Percentiles rank a stretch among this genome's conserved stretches.
Evolutionary conservation across 2,888 invertebrate species (phyloP).

Genomic region (Laspeyria flexula): DNA sequence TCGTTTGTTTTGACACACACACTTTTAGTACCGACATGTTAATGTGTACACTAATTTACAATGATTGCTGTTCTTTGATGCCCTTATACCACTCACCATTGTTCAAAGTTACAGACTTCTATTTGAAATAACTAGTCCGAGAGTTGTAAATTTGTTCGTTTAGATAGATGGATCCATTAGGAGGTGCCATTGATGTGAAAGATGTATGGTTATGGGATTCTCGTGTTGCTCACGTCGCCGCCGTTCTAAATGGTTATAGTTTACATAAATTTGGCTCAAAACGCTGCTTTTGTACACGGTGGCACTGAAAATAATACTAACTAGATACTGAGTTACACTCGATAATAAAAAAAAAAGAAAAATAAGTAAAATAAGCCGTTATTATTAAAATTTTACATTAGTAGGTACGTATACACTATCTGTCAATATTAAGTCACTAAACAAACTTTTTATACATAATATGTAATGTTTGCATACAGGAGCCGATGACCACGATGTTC

Average conservation of each 20-base stretch:
- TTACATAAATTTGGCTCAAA: neutral
- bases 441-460: no score
- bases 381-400: no score
- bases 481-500: slow-evolving; percentile 99
- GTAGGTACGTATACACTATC: no score
- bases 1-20: slow-evolving; percentile 58
- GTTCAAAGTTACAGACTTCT: slow-evolving; percentile 35
- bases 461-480: no score
- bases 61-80: slow-evolving; percentile 52
- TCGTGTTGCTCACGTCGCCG: slow-evolving; percentile 6
- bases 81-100: slow-evolving; percentile 35
- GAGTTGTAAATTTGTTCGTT: slow-evolving; percentile 26
- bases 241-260: slow-evolving; percentile 1
- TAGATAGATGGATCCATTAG: slow-evolving; percentile 28
- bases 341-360: no score
- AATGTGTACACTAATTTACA: slow-evolving; percentile 60
- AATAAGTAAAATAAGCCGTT: no score
- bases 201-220: slow-evolving; percentile 9
- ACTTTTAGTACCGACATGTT: slow-evolving; percentile 46
- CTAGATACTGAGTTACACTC: no score
- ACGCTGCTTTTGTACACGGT: neutral
- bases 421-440: no score
- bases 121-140: slow-evolving; percentile 39
- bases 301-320: no score
- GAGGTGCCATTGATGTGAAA: slow-evolving; percentile 13